A percentile compares a stretch with the other conserved stretches of the same genome.
These are phyloP conservation scores for Antheraea mylitta DNA, from an alignment of 1,140 invertebrate species.

Conservation along the genomic window DNA sequence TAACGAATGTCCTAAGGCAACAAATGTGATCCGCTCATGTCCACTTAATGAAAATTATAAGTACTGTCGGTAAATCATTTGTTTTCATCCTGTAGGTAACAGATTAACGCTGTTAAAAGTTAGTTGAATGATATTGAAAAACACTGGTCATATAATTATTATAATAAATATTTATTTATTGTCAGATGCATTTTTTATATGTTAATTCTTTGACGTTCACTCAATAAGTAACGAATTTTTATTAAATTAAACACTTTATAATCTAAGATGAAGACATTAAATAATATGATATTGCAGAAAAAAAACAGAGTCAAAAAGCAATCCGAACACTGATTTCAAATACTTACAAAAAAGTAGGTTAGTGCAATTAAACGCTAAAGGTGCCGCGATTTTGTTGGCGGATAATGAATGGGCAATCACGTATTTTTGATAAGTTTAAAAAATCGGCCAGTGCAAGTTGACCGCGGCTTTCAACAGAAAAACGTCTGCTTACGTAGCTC, in stretches of 20 bases:
- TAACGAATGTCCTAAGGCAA: slow-evolving; percentile 36
- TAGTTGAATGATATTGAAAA: not conserved
- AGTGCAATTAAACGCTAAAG: slow-evolving; percentile 32
- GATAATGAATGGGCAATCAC: slow-evolving; percentile 44
- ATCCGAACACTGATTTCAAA: slow-evolving; percentile 7
- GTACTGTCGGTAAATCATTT: slow-evolving; percentile 56
- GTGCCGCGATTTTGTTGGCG: slow-evolving; percentile 34
- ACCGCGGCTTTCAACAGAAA: not conserved
- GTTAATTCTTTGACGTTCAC: too few relatives aligned
- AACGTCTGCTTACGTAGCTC: slow-evolving; percentile 7
- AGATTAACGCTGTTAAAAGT: slow-evolving; percentile 23
- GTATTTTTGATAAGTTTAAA: slow-evolving; percentile 28
- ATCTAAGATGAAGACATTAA: too few relatives aligned
- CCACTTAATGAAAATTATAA: slow-evolving; percentile 59
- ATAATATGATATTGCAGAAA: not conserved
- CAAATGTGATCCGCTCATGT: slow-evolving; percentile 42
- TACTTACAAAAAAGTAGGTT: slow-evolving; percentile 29
- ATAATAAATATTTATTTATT: too few relatives aligned
- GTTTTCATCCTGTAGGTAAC: slow-evolving; percentile 29
- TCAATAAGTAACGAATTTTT: too few relatives aligned
- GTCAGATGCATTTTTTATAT: too few relatives aligned
- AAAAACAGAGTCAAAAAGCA: not conserved
- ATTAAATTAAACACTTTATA: too few relatives aligned
- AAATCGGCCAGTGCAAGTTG: not conserved
- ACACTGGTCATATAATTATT: not conserved